These are phyloP conservation scores for Metalampra italica DNA, from an alignment of 2,888 invertebrate species.

Conservation along the genomic window DNA sequence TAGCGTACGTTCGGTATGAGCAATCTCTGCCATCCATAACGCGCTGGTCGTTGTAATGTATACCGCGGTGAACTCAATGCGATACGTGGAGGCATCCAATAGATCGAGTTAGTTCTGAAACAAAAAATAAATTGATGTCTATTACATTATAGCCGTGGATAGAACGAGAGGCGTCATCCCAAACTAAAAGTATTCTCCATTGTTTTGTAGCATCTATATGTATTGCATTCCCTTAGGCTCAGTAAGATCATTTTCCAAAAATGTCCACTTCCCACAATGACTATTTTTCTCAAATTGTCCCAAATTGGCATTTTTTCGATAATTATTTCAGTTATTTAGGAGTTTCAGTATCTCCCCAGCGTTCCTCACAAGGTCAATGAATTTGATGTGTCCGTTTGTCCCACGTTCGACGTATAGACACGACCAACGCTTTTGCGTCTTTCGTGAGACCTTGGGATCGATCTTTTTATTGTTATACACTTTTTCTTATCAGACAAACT, in stretches of 20 bases:
- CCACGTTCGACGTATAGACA: neutral
- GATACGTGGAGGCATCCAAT: neutral
- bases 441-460: slow-evolving; percentile 9
- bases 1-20: neutral
- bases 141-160: neutral
- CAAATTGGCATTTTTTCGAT: too few relatives aligned
- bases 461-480: neutral
- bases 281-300: too few relatives aligned
- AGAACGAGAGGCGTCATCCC: too few relatives aligned
- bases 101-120: slow-evolving; percentile 7
- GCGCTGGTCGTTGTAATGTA: neutral
- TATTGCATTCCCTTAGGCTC: too few relatives aligned
- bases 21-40: neutral
- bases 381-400: too few relatives aligned
- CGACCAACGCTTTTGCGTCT: slow-evolving; percentile 8
- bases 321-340: too few relatives aligned
- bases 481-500: slow-evolving; percentile 18
- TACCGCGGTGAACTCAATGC: neutral
- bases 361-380: too few relatives aligned
- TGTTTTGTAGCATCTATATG: too few relatives aligned
- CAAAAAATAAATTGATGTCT: slow-evolving; percentile 11
- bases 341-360: too few relatives aligned
- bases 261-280: too few relatives aligned
- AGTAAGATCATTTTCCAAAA: too few relatives aligned
- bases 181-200: too few relatives aligned